Evolutionary conservation across 2,888 invertebrate genomes (phyloP).

Genomic region (Elegia similella): DNA sequence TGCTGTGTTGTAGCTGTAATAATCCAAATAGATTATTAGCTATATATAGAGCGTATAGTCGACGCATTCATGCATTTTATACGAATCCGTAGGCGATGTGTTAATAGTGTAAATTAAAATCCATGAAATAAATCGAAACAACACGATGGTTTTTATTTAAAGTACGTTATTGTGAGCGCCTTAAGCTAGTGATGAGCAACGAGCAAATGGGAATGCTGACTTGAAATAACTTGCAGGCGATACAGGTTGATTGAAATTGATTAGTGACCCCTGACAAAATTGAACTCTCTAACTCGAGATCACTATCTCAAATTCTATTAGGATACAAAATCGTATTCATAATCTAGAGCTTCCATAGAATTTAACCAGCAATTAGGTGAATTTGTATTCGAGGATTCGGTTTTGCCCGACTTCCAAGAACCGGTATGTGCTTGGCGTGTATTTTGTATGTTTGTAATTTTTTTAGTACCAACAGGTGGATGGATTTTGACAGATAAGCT

Average conservation of each 20-base stretch:
- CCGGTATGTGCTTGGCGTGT: too few relatives aligned
- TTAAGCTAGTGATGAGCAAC: not conserved
- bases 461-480: too few relatives aligned
- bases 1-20: constrained; percentile 45
- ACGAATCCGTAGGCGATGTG: constrained; percentile 55
- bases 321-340: not conserved
- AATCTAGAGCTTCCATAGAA: too few relatives aligned
- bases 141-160: constrained; percentile 1
- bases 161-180: not conserved
- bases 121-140: constrained; percentile 13
- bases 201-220: not conserved
- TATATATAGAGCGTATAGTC: constrained; percentile 44
- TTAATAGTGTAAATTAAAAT: constrained; percentile 40
- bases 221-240: not conserved
- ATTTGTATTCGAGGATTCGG: too few relatives aligned
- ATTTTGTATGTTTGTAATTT: too few relatives aligned
- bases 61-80: constrained; percentile 69
- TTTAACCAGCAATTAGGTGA: too few relatives aligned
- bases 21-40: constrained; percentile 41
- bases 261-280: too few relatives aligned
- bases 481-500: too few relatives aligned
- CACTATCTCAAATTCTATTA: too few relatives aligned
- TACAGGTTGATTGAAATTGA: not conserved
- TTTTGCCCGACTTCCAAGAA: too few relatives aligned
- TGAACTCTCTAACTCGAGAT: too few relatives aligned